Percentiles rank a stretch among this genome's conserved stretches.
phyloP scores from a whole-genome alignment of 2,113 vertebrate species.

The Microcebus ravelobensis region DNA sequence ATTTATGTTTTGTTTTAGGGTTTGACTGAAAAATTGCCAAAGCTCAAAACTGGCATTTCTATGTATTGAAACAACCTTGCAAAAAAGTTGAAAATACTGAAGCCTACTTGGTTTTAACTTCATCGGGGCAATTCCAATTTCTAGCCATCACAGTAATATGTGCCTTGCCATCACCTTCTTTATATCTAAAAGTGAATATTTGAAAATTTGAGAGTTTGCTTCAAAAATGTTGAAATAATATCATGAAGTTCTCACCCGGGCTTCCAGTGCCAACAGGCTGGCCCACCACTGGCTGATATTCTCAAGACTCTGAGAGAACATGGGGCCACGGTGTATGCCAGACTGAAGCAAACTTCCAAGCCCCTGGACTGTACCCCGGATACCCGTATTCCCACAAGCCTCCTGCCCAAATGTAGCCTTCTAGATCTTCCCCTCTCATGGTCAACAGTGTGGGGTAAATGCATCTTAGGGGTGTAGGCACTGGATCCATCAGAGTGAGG shows the following conservation, averaged over 20 bases:
- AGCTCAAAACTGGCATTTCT: neutral
- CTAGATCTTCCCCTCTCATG: accelerated
- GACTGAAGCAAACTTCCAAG: neutral
- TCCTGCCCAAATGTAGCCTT: neutral
- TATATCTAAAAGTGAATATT: neutral
- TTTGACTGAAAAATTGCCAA: neutral
- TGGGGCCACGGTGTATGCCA: neutral
- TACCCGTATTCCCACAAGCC: too few species aligned
- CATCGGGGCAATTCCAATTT: neutral
- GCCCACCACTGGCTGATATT: neutral
- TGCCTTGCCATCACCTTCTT: neutral
- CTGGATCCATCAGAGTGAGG: accelerated
- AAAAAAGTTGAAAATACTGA: neutral
- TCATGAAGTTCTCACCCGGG: neutral
- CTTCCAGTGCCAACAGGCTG: neutral
- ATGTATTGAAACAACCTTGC: neutral
- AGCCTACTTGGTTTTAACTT: neutral
- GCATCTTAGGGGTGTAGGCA: neutral
- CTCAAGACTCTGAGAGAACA: neutral
- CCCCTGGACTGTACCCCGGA: neutral
- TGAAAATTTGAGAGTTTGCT: neutral
- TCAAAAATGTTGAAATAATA: neutral
- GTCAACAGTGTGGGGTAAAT: accelerated
- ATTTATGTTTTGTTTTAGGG: neutral
- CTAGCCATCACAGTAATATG: neutral